Base-by-base conservation (phyloP, 2,888 invertebrate genomes). In the Aricia artaxerxes region DNA sequence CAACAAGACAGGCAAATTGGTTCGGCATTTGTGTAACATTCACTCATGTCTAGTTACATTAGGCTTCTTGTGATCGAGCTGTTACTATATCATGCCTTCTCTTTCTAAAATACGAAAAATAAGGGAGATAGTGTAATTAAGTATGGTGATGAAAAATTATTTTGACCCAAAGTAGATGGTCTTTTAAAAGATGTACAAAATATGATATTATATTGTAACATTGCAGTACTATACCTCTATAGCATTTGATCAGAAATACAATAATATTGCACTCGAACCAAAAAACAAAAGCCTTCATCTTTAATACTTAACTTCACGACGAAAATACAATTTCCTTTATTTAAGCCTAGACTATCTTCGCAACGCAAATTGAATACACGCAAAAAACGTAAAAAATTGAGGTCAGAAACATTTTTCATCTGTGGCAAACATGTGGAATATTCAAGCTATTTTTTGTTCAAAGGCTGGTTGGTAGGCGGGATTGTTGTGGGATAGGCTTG, bases 391-490 rank as follows among this genome's bases (percentile, higher is more conserved):
- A 75, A 75, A 75, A 75, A 44, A 75, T 9, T 2, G 44, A 38
- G 24, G 75, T 13, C 49, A 49, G 75, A 75, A 75, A 49, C 75
- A 44, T 75, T 75, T 75, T 75, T 75, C 49, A 75, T 75, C 44
- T 49, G 75, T 49, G 31, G 44, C 40, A 75, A 75, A 44, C 75
- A 75, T 75, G 75, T 75, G 75, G 49, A 75, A 75, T 75, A 75
- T 75, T 31, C 31, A 75, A 44, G 75, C 44, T 49, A 73, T 73
- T 73, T 73, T 73, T 73, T 73, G 44, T 73, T 73, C 73, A 44
- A 73, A 73, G 73, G 73, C 73, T 44, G 24, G 73, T 73, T 44
- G 24, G 73, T 73, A 73, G 73, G 73, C 73, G 73, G 69, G 69
- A 69, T 69, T 69, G 69, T 69, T 69, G 69, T 69, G 69, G 69